Base-by-base conservation (phyloP, 1,140 invertebrate genomes). In the Mesaphorura yosii region DNA sequence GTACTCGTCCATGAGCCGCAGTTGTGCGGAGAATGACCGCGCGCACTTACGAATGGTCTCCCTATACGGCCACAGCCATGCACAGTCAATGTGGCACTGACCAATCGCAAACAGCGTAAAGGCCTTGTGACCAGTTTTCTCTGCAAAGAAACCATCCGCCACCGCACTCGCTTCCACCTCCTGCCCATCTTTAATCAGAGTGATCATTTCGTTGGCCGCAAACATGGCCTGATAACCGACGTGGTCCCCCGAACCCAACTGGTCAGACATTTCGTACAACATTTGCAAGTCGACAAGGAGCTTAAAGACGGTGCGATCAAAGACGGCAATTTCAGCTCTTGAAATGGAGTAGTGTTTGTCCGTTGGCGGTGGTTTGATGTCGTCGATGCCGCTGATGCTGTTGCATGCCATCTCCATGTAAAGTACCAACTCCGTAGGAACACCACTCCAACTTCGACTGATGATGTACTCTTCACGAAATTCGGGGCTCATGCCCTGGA, bases 41-140 rank as follows among this genome's bases (percentile, higher is more conserved):
- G 72, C 75, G 67, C 74, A 75, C 57, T 77, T 77, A 37, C 75
- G 61, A 37, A 71, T 74, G 2, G 76, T 76, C 63, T 77, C 76
- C 50, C 68, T 71, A 66, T 75, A 77, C 0, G 73, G 70, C 76
- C 76, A 77, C 31, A 34, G 31, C 75, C 75, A 76, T 2, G 74
- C 75, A 46, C 73, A 68, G 57, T 77, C 76, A 57, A 77, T 77
- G 61, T 77, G 76, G 41, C 58, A 56, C 39, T 56, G 41, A 17
- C 76, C 75, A 59, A 77, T 68, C 3, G 75, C 72, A 62, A 72
- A 62, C n/a, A 75, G 56, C 4, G 59, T 68, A 60, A 74, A 72
- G 19, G 70, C 70, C 45, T 65, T 68, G 10, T 65, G 66, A 17
- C 75, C 74, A 67, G 74, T 75, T 28, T 57, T 65, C 55, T 74